A percentile compares a stretch with the other conserved stretches of the same genome.
These are phyloP conservation scores for Enteromius argenteus DNA, from an alignment of 2,797 vertebrate genomes.

Conservation along the genomic window DNA sequence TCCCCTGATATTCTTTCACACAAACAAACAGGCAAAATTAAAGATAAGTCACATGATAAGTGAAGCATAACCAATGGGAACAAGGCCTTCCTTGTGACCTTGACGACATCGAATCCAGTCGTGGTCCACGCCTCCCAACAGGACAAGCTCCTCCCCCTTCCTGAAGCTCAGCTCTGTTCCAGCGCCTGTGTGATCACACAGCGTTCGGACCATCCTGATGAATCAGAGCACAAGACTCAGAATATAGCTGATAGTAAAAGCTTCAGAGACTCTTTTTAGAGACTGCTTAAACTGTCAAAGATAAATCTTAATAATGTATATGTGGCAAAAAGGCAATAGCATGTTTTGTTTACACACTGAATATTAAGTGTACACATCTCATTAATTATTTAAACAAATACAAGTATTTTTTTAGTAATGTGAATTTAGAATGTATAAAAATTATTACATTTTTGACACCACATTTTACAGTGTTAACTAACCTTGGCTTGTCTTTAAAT, in stretches of 20 bases:
- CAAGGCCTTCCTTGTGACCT: constrained; percentile 86
- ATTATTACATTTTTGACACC: neutral
- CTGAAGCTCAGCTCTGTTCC: constrained; percentile 87
- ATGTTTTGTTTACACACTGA: neutral
- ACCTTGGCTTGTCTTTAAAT: neutral
- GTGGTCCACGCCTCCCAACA: constrained; percentile 87
- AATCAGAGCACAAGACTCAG: constrained; percentile 21
- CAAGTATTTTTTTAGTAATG: neutral
- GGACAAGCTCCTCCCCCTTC: constrained; percentile 88
- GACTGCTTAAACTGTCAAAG: neutral
- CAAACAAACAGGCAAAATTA: constrained; percentile 50
- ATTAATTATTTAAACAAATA: neutral
- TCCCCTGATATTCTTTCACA: constrained; percentile 45
- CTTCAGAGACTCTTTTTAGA: neutral
- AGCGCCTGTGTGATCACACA: constrained; percentile 85
- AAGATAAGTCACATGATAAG: constrained; percentile 85
- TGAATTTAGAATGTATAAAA: neutral
- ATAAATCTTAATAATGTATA: neutral
- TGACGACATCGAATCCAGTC: constrained; percentile 94
- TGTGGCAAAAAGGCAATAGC: neutral
- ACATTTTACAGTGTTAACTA: neutral
- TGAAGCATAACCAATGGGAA: constrained; percentile 95
- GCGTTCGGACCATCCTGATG: constrained; percentile 86
- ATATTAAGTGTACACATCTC: neutral
- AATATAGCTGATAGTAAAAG: neutral